These are phyloP conservation scores for Mnemiopsis leidyi DNA, from an alignment of 37 sponge, comb jelly and placozoan species.

Conservation along the genomic window DNA sequence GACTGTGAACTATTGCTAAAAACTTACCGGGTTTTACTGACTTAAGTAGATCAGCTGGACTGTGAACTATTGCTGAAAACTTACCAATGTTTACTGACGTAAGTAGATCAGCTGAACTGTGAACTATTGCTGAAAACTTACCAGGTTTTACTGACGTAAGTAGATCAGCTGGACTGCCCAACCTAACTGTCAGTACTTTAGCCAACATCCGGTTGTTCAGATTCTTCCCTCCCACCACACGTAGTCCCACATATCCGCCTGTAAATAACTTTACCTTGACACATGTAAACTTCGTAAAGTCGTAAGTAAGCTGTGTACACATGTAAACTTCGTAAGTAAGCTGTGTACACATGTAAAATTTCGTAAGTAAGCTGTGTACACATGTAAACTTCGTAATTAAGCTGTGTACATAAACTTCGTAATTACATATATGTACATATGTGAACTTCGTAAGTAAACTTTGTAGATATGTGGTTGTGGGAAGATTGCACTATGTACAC, in stretches of 20 bases:
- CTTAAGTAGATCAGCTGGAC: slow-evolving; percentile 12
- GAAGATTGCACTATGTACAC: too few species aligned
- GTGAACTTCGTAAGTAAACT: too few species aligned
- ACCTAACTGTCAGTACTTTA: slow-evolving; percentile 50
- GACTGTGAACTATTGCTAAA: slow-evolving; percentile 13
- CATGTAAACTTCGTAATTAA: too few species aligned
- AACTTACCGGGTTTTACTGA: slow-evolving; percentile 48
- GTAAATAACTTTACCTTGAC: too few species aligned
- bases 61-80: not conserved
- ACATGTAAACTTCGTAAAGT: too few species aligned
- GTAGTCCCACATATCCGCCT: slow-evolving; percentile 50
- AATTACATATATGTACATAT: too few species aligned
- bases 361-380: too few species aligned
- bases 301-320: too few species aligned
- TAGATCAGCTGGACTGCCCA: slow-evolving; percentile 52
- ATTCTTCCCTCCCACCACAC: slow-evolving; percentile 60
- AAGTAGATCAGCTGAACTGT: slow-evolving; percentile 24
- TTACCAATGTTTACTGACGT: slow-evolving; percentile 50
- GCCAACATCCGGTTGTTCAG: slow-evolving; percentile 38
- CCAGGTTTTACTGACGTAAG: slow-evolving; percentile 51
- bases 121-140: slow-evolving; percentile 1
- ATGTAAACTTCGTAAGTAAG: too few species aligned
- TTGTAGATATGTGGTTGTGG: too few species aligned
- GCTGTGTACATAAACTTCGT: too few species aligned
- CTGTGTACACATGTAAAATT: too few species aligned